Evolutionary conservation across 1,140 invertebrate genomes (phyloP).

Genomic region (Pogonomyrmex barbatus): DNA sequence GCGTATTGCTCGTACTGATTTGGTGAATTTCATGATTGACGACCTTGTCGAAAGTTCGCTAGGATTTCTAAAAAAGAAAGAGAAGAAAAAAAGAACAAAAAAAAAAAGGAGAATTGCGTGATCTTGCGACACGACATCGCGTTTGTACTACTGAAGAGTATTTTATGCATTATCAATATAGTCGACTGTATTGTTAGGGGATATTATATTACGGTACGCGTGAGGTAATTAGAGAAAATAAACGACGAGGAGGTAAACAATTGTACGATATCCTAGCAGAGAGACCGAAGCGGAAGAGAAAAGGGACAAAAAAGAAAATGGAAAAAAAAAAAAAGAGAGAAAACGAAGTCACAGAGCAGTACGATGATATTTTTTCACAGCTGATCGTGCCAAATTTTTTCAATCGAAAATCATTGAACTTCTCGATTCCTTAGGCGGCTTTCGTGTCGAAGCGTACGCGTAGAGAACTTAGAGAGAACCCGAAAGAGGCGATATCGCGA

Average conservation of each 20-base stretch:
- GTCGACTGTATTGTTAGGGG: conserved; percentile 69
- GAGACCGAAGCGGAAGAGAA: neutral
- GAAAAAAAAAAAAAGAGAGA: conserved; percentile 7
- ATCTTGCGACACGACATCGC: conserved; percentile 46
- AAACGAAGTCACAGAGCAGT: conserved; percentile 60
- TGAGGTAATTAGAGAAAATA: conserved; percentile 37
- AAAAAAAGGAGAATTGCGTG: conserved; percentile 12
- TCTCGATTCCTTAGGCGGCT: conserved; percentile 48
- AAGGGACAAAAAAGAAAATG: conserved; percentile 42
- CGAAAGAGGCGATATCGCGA: conserved; percentile 6
- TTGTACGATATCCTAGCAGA: conserved; percentile 54
- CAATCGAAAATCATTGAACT: conserved; percentile 70
- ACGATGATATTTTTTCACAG: conserved; percentile 79
- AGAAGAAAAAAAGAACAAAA: neutral
- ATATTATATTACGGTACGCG: conserved; percentile 48
- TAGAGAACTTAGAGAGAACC: conserved; percentile 40
- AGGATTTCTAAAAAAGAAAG: conserved; percentile 53
- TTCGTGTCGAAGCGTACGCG: neutral
- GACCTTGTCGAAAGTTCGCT: conserved; percentile 60
- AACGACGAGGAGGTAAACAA: conserved; percentile 24
- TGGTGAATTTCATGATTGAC: conserved; percentile 46
- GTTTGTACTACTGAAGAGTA: conserved; percentile 72
- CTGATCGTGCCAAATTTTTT: conserved; percentile 80
- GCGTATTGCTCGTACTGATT: conserved; percentile 29
- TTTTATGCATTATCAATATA: conserved; percentile 74